Evolutionary conservation across 2,888 invertebrate genomes (phyloP).

Genomic region (Stratiomys singularior): DNA sequence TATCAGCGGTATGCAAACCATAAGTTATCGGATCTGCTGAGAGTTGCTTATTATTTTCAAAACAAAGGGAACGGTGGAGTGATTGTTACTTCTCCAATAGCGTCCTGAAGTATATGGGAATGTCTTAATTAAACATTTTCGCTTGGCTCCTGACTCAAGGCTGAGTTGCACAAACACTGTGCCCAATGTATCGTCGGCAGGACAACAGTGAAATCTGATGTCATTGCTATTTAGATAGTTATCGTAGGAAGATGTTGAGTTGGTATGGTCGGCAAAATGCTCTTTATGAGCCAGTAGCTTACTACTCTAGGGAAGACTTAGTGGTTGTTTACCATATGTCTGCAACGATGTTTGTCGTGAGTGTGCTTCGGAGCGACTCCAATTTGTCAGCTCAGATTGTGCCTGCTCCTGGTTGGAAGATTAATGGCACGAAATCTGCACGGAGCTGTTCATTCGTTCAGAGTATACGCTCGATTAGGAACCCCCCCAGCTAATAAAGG

Average conservation of each 20-base stretch:
- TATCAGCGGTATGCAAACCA: too few relatives aligned
- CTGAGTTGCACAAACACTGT: background rate
- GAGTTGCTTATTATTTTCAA: too few relatives aligned
- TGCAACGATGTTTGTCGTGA: slow-evolving; percentile 29
- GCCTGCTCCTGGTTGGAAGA: slow-evolving; percentile 25
- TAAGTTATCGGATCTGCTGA: too few relatives aligned
- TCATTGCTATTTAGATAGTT: slow-evolving; percentile 28
- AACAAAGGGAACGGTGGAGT: too few relatives aligned
- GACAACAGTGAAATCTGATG: slow-evolving; percentile 11
- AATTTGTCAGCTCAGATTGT: slow-evolving; percentile 42
- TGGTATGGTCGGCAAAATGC: too few relatives aligned
- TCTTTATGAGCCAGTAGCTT: too few relatives aligned
- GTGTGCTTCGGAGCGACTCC: slow-evolving; percentile 18
- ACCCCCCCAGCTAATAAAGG: slow-evolving; percentile 30
- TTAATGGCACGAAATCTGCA: slow-evolving; percentile 40
- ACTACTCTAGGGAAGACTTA: slow-evolving; percentile 5
- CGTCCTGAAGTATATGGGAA: background rate
- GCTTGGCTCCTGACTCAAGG: background rate
- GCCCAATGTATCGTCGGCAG: background rate
- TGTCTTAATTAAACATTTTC: background rate
- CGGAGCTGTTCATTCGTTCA: slow-evolving; percentile 7
- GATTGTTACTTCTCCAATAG: background rate
- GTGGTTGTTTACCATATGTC: slow-evolving; percentile 44
- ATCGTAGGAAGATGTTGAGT: background rate
- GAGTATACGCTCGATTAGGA: slow-evolving; percentile 29